Evolutionary conservation across 2,888 invertebrate species (phyloP).

Genomic region (Seira sanloemensis): DNA sequence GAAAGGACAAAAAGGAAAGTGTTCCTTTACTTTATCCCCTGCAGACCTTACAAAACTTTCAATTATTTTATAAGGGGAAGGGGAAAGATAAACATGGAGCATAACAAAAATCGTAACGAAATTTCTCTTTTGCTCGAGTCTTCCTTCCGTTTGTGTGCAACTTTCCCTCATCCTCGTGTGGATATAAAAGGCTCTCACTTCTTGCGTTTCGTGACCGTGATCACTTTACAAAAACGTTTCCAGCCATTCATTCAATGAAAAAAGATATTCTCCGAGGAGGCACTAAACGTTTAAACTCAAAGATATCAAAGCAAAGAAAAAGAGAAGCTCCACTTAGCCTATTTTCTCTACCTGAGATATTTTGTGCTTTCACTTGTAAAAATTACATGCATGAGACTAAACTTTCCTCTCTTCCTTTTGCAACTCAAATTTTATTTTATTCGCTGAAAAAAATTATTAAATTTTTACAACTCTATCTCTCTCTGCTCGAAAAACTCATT

Average conservation of each 20-base stretch:
- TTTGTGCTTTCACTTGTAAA: background rate
- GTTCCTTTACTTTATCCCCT: background rate
- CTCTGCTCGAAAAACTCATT: background rate
- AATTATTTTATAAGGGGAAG: background rate
- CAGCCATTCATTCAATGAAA: background rate
- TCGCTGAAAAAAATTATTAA: background rate
- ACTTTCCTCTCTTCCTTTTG: background rate
- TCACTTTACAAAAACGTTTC: background rate
- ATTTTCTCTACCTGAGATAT: background rate
- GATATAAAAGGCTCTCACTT: background rate
- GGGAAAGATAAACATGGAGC: background rate
- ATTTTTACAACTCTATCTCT: background rate
- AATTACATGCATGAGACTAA: background rate
- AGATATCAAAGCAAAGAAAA: conserved; percentile 4
- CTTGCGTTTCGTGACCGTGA: background rate
- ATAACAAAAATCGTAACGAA: no score
- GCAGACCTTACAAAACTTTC: background rate
- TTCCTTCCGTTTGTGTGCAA: background rate
- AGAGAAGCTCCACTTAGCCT: no score
- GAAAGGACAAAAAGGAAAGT: background rate
- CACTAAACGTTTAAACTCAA: background rate
- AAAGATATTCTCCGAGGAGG: background rate
- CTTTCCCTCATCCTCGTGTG: background rate
- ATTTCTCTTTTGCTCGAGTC: background rate
- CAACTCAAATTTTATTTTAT: background rate